Evolutionary conservation across 2,888 invertebrate genomes (phyloP), one percentile per base, ranked within the genome.

Genomic region (Scaptomyza flava): DNA sequence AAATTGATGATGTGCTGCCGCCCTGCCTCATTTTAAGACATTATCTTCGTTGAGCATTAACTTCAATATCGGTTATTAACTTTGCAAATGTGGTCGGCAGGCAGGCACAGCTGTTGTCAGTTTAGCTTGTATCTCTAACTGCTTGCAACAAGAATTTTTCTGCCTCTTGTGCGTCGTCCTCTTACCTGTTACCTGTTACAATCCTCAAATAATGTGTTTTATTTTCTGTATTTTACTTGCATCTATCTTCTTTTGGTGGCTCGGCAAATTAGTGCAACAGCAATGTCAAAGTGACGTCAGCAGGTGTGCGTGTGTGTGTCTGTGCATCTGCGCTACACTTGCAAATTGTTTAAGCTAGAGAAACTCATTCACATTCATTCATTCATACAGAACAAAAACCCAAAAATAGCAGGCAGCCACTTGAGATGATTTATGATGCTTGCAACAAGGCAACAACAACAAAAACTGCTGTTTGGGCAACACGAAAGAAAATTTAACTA

Each of bases 371-470:
- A 23, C 2, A 23, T 23, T 23, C 69, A 73, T 75, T 74, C 33
- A 33, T 11, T 2, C 33, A 33, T 9, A 72, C 59, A 47, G 2
- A 31, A 9, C 1, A 31, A 4, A 31, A 14, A 14, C n/a, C 36
- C 36, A 36, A 36, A 73, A 72, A 72, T 72, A 77, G 71, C 72
- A 51, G 61, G 65, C 61, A 68, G 27, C 76, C 71, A 74, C 90
- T 90, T 89, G 83, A 90, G 81, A 84, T 90, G 90, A 90, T 90
- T 90, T 90, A 90, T 90, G 89, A 90, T 88, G 90, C 73, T 72
- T 69, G n/a, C 20, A 43, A 14, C 14, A 48, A 57, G 58, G 38
- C 56, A 51, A 36, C 36, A 51, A 36, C 36, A 36, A 52, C 42
- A 42, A 36, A 17, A 17, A 17, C 17, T 17, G 1, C 17, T 17